Percentiles rank a stretch among this genome's conserved stretches.
phyloP scores from a whole-genome alignment of 2,888 invertebrate species.

The Zonitis immaculata region DNA sequence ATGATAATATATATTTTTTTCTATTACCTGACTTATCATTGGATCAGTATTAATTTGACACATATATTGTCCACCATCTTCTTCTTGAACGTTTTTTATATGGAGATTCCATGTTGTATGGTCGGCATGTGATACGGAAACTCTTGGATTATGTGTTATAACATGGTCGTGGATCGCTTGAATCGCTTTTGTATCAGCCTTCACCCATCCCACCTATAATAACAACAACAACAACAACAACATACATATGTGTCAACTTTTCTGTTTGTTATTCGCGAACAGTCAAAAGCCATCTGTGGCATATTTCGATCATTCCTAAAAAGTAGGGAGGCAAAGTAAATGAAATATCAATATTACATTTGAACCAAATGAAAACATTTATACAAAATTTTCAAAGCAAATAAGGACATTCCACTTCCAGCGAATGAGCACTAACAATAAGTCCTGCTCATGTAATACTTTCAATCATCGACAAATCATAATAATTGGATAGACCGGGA shows the following conservation, averaged over 20 bases:
- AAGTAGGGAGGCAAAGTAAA: constrained; percentile 32
- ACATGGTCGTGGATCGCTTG: constrained; percentile 90
- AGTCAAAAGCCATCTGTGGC: constrained; percentile 33
- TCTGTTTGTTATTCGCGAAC: constrained; percentile 34
- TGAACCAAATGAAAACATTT: too few relatives aligned
- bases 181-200: constrained; percentile 88
- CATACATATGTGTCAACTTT: constrained; percentile 33
- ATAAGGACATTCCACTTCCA: too few relatives aligned
- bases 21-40: constrained; percentile 92
- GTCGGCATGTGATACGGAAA: constrained; percentile 80
- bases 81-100: constrained; percentile 79
- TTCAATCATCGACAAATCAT: too few relatives aligned
- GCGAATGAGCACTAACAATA: too few relatives aligned
- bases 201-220: constrained; percentile 94
- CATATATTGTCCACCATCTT: constrained; percentile 88
- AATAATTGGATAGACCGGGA: too few relatives aligned
- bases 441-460: too few relatives aligned
- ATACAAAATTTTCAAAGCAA: too few relatives aligned
- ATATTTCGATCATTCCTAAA: constrained; percentile 27
- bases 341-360: constrained; percentile 38
- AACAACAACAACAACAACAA: too few relatives aligned
- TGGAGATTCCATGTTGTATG: constrained; percentile 87
- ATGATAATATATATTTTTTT: too few relatives aligned
- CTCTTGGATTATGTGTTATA: constrained; percentile 85
- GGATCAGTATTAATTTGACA: constrained; percentile 94